Evolutionary conservation across 2,888 invertebrate genomes (phyloP).

Genomic region (Spialia ferax): DNA sequence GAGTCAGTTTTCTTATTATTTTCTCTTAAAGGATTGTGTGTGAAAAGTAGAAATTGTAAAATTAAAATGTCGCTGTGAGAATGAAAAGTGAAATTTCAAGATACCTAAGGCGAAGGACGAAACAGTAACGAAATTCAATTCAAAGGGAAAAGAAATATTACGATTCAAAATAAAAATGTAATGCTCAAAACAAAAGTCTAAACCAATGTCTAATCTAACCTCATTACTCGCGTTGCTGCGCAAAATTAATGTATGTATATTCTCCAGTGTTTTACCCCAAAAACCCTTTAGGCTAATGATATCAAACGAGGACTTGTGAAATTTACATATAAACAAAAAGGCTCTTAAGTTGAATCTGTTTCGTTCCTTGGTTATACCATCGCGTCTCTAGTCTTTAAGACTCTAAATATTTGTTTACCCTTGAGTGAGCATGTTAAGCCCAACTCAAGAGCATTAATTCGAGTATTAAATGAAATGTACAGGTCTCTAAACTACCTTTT

Average conservation of each 20-base stretch:
- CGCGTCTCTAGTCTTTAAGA: neutral
- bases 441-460: neutral
- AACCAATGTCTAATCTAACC: too few species aligned
- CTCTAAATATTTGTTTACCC: slow-evolving; percentile 5
- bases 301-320: slow-evolving; percentile 8
- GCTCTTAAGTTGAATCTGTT: neutral
- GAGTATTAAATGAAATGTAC: neutral
- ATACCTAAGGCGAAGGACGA: neutral
- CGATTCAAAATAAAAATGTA: neutral
- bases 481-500: neutral
- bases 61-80: neutral
- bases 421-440: neutral
- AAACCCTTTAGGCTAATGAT: slow-evolving; percentile 8
- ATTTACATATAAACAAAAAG: slow-evolving; percentile 16
- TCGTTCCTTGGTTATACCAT: neutral
- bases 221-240: neutral
- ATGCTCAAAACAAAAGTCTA: neutral
- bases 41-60: neutral
- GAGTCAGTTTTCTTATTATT: slow-evolving; percentile 1
- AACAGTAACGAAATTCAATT: neutral
- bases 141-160: neutral
- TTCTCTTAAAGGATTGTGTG: neutral
- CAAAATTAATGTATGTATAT: neutral
- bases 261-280: neutral
- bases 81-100: neutral